These are phyloP conservation scores for Schrankia costaestrigalis DNA, from an alignment of 2,888 invertebrate species.

Conservation along the genomic window DNA sequence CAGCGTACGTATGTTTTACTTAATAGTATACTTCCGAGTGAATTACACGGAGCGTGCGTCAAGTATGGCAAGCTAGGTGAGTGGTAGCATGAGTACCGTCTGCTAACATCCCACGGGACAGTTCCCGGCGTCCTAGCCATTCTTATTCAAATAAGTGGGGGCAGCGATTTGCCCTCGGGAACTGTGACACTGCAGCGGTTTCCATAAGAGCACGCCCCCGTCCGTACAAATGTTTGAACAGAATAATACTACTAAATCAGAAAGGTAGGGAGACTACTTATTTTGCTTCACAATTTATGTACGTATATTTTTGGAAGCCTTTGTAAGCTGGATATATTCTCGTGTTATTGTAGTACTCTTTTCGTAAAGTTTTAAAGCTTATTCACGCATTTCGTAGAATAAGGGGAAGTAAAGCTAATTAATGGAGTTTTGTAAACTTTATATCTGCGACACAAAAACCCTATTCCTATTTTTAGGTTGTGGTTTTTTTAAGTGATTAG, in stretches of 20 bases:
- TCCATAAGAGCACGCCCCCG: slow-evolving; percentile 11
- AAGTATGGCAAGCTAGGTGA: slow-evolving; percentile 40
- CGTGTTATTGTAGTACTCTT: too few relatives aligned
- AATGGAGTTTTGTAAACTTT: too few relatives aligned
- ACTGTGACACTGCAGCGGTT: slow-evolving; percentile 40
- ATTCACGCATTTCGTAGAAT: too few relatives aligned
- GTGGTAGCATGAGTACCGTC: slow-evolving; percentile 36
- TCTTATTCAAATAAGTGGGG: slow-evolving; percentile 76
- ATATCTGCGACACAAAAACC: too few relatives aligned
- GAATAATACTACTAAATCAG: slow-evolving; percentile 21
- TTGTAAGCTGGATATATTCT: too few relatives aligned
- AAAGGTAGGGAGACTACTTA: slow-evolving; percentile 3
- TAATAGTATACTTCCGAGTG: slow-evolving; percentile 40
- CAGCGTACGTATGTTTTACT: slow-evolving; percentile 8
- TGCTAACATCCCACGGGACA: slow-evolving; percentile 41
- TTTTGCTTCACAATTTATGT: neutral
- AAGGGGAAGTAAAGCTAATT: too few relatives aligned
- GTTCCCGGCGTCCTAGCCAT: slow-evolving; percentile 46
- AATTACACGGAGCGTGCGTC: slow-evolving; percentile 47
- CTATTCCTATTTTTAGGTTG: too few relatives aligned
- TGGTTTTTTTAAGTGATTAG: too few relatives aligned
- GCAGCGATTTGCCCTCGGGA: slow-evolving; percentile 60
- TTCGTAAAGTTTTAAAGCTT: too few relatives aligned
- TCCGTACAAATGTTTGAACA: slow-evolving; percentile 27
- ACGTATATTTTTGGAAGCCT: neutral